Evolutionary conservation across 2,888 invertebrate genomes (phyloP), one percentile per base, ranked within the genome.

Genomic region (Synanthedon tipuliformis): DNA sequence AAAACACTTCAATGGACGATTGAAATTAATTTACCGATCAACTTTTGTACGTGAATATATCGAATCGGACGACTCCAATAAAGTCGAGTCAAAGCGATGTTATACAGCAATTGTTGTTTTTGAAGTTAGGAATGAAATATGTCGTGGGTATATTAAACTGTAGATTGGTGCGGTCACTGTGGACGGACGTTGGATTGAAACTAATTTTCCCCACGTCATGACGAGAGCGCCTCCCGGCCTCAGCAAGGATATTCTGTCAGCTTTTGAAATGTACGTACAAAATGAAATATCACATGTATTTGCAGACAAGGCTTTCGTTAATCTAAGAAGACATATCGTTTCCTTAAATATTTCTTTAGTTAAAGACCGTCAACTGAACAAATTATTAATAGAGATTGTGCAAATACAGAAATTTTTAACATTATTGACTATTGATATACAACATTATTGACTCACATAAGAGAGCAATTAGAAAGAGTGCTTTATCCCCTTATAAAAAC

Each of bases 181-280:
- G 81, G 80, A 73, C 64, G 64, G 66, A 58, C 62, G 65, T 64
- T 66, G 67, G 73, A 73, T 74, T 69, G 68, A 81, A 84, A 82
- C 81, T 81, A 81, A 84, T 84, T 82, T 82, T 78, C 77, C 70
- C 62, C 65, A 69, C 73, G 79, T 81, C 78, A 81, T 65, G 63
- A 64, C 59, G 66, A 66, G 65, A 64, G 59, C 61, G 58, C 61
- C 62, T 61, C 62, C 54, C 58, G 61, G 64, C 61, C 63, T 57
- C 63, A 62, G 60, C 61, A 61, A 61, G 57, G 62, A 64, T 69
- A 64, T 68, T 64, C 68, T 66, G 70, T 68, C 71, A 71, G 61
- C 65, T 68, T 71, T 65, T 62, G 61, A 59, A 65, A 65, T 66
- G 61, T 61, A 66, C 5, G 23, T 68, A 57, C 59, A 59, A 60